Evolutionary conservation across 2,797 vertebrate genomes (phyloP).

Genomic region (Triplophysa bombifrons): DNA sequence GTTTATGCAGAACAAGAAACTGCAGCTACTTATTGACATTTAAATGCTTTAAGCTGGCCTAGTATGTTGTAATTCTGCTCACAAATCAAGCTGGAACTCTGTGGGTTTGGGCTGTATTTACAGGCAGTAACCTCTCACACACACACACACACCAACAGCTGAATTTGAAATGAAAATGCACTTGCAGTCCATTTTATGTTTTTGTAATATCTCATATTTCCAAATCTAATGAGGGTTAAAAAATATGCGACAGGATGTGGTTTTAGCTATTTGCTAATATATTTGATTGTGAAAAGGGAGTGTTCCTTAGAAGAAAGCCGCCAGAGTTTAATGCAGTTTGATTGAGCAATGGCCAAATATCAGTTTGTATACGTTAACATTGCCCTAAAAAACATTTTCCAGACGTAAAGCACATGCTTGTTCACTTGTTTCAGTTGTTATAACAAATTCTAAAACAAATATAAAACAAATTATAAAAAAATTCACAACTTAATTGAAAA

Average conservation of each 20-base stretch:
- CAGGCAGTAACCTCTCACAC: neutral
- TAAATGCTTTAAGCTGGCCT: conserved; percentile 9
- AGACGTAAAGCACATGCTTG: neutral
- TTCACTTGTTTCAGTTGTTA: no score
- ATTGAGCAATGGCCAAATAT: neutral
- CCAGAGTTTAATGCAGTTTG: neutral
- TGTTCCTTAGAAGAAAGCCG: neutral
- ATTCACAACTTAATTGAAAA: no score
- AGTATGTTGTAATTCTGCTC: conserved; percentile 7
- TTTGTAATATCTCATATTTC: neutral
- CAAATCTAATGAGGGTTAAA: neutral
- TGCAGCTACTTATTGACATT: neutral
- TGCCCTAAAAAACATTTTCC: neutral
- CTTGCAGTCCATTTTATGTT: neutral
- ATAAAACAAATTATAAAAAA: no score
- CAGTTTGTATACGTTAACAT: neutral
- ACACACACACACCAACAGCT: neutral
- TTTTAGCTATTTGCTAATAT: neutral
- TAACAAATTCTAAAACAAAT: no score
- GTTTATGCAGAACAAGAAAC: neutral
- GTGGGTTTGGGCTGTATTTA: neutral
- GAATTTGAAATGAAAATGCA: neutral
- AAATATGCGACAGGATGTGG: neutral
- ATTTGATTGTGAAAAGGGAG: neutral
- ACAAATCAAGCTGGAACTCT: neutral